phyloP scores from a whole-genome alignment of 2,113 vertebrate species.

The Percina caprodes region DNA sequence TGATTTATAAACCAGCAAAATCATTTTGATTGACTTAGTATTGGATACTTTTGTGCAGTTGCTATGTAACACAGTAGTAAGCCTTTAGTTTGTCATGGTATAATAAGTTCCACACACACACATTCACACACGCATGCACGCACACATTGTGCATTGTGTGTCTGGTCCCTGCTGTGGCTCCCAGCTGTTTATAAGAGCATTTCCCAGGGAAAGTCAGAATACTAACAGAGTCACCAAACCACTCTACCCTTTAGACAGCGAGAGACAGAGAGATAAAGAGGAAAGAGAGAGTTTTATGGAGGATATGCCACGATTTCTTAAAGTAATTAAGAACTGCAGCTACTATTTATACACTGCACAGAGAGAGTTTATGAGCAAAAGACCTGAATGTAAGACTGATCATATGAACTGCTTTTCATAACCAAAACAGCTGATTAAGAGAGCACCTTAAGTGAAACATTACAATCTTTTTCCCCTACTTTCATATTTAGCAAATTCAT shows the following conservation, averaged over 20 bases:
- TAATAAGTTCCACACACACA: constrained; percentile 23
- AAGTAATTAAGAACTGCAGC: constrained; percentile 45
- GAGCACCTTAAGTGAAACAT: not conserved
- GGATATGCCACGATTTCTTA: constrained; percentile 33
- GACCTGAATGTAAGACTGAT: not conserved
- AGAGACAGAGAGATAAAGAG: constrained; percentile 30
- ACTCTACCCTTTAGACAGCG: constrained; percentile 43
- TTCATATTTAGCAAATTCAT: not conserved
- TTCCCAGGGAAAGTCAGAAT: constrained; percentile 65
- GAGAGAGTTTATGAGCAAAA: not conserved
- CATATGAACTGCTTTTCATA: not conserved
- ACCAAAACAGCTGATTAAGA: not conserved
- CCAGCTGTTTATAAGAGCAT: constrained; percentile 69
- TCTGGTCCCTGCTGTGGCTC: constrained; percentile 42
- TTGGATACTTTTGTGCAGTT: not conserved
- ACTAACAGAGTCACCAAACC: constrained; percentile 62
- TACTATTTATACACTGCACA: constrained; percentile 2
- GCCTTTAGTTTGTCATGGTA: constrained; percentile 36
- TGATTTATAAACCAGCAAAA: no score
- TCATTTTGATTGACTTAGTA: constrained; percentile 1
- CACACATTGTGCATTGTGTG: constrained; percentile 31
- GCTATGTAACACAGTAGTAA: constrained; percentile 31
- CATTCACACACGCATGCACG: not conserved
- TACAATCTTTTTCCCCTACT: not conserved
- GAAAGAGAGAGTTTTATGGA: constrained; percentile 37